Base-by-base conservation (phyloP, 2,797 vertebrate genomes). In the Novumbra hubbsi region DNA sequence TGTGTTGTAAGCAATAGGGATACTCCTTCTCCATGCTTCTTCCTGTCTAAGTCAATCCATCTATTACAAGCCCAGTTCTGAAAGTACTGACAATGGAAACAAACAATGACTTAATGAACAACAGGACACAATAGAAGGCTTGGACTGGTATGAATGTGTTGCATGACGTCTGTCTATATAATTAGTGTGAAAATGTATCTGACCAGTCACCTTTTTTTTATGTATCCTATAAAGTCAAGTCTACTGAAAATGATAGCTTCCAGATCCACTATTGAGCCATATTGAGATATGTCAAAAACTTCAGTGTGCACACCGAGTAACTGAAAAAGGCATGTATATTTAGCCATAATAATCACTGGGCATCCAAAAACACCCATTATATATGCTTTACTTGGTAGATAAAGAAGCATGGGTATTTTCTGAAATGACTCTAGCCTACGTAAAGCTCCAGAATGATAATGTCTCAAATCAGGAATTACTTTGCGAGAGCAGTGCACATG, bases 391-490 rank as follows among this genome's bases (percentile, higher is more conserved):
- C 62, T 64, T 5, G 55, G 55, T 57, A 64, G 28, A 32, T 32
- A 32, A 64, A 28, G 7, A 32, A 32, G 62, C 8, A 64, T 32
- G 62, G 24, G 28, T 6, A 5, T 17, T 64, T 16, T 64, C 62
- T 64, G 28, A 7, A 64, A 64, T 64, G 30, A 15, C 62, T 32
- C 62, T 64, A 30, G 24, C 30, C 28, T 64, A 27, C 28, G 28
- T 4, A 2, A 64, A 64, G 30, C 14, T 21, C 57, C n/a, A 60
- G 24, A 24, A 60, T 30, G 24, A 3, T 12, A 16, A 63, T 68
- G 21, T 41, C 66, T 32, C 27, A 48, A 74, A 17, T 27, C 73
- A 32, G 41, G 27, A 24, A 70, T 49, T 71, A 63, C 74, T 63
- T 7, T 8, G 73, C 62, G 67, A 70, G 65, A 64, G 1, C 6